Base-by-base conservation (phyloP, 2,888 invertebrate genomes). In the Drosophila flavopinicola region DNA sequence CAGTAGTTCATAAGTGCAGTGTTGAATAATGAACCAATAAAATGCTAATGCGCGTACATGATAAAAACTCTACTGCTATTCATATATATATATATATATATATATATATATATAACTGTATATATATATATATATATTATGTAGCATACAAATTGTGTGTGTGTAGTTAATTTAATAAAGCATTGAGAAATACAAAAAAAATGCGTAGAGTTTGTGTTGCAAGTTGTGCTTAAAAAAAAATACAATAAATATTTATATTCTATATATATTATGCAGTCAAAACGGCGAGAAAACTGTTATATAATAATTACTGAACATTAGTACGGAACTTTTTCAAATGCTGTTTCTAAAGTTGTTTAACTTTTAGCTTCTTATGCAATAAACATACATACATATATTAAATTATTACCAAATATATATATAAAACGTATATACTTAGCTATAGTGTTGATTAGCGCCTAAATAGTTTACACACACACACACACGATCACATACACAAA, bases 341-440 rank as follows among this genome's bases (percentile, higher is more conserved):
- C 60, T 59, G 61, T 67, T 82, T 69, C 61, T 20, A 53, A 66
- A 68, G 73, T 75, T 83, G 60, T 49, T 78, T 74, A 54, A 53
- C 42, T 35, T 69, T 75, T 66, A 79, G 85, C 86, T 86, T 84
- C 78, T 84, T 80, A 84, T 58, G 53, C 69, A 63, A 68, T 66
- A 71, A 61, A 74, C 58, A 73, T 57, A 63, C 38, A 66, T 57
- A 64, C 38, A 45, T 56, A 80, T 65, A 61, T 59, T 69, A 42
- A 54, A 65, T 61, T 70, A 79, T 53, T 48, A 66, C 24, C 44
- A 66, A 32, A 49, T 38, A 70, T 63, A 67, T 64, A 72, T 24
- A 51, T 15, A 41, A 23, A 37, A 29, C 11, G n/a, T 51, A 45
- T 53, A 53, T 71, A 68, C 49, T 63, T 82, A 85, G 83, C 56